Conservation (phyloP, 2,888 invertebrate genomes). For the Trichacis sp. region DNA sequence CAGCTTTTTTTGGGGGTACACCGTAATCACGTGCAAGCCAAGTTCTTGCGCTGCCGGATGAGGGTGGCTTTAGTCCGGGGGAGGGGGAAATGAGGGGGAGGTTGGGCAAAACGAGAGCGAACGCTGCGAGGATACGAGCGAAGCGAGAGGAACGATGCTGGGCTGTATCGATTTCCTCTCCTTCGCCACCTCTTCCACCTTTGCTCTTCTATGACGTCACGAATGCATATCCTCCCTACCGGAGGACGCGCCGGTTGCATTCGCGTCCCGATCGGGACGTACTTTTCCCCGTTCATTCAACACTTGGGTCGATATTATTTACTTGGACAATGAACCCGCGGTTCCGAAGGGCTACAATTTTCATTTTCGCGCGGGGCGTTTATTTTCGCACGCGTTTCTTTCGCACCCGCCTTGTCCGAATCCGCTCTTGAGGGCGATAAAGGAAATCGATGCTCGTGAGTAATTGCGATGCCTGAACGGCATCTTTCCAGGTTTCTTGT, state of each 20-base stretch:
- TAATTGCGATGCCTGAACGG: too few species aligned
- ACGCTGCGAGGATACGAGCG: conserved; percentile 24
- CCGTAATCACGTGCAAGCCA: conserved; percentile 15
- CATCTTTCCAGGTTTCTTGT: too few species aligned
- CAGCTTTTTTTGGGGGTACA: not conserved
- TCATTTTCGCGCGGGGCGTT: not conserved
- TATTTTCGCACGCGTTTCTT: conserved; percentile 2
- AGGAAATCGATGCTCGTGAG: conserved; percentile 1
- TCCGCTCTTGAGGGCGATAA: too few species aligned
- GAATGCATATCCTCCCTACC: conserved; percentile 47
- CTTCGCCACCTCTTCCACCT: conserved; percentile 33
- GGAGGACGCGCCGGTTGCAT: conserved; percentile 42
- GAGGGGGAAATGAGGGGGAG: conserved; percentile 13
- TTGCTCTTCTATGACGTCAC: conserved; percentile 55
- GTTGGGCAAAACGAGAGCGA: conserved; percentile 32
- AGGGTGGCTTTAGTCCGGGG: conserved; percentile 10
- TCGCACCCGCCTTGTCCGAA: not conserved
- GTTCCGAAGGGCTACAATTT: conserved; percentile 7
- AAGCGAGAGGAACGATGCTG: conserved; percentile 51
- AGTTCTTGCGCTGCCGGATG: conserved; percentile 12
- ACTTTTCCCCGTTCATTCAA: conserved; percentile 45
- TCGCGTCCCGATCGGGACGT: conserved; percentile 37
- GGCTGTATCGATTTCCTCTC: conserved; percentile 62
- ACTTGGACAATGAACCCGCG: conserved; percentile 47
- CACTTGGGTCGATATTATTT: conserved; percentile 45